Evolutionary conservation across 64 coral and sea anemone genomes (phyloP).

Genomic region (Dendrophyllia cribrosa): DNA sequence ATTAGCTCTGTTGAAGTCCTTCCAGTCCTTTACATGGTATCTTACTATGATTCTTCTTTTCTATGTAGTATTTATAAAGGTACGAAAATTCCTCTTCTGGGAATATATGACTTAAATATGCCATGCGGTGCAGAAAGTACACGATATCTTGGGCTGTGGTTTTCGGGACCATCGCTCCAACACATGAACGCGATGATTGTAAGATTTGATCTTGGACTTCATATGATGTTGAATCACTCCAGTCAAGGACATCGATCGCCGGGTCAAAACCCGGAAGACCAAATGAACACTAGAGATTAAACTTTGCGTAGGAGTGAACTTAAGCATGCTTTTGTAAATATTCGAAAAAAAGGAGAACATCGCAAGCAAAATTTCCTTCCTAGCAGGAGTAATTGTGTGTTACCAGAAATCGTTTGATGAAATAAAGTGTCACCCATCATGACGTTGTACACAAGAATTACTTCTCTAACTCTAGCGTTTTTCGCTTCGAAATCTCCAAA

Average conservation of each 20-base stretch:
- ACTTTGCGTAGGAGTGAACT: constrained; percentile 39
- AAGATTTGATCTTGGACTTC: constrained; percentile 39
- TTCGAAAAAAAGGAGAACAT: background rate
- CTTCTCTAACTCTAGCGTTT: background rate
- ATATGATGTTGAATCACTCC: background rate
- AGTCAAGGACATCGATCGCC: background rate
- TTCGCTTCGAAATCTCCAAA: background rate
- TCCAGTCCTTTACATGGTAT: background rate
- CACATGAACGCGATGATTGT: background rate
- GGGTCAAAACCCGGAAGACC: constrained; percentile 28
- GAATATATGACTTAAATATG: background rate
- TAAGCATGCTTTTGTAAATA: constrained; percentile 43
- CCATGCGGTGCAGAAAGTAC: constrained; percentile 5
- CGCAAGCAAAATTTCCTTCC: constrained; percentile 12
- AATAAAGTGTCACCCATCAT: constrained; percentile 7
- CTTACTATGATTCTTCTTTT: background rate
- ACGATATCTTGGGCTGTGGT: constrained; percentile 22
- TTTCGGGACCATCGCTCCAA: background rate
- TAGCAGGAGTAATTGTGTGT: background rate
- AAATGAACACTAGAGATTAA: constrained; percentile 41
- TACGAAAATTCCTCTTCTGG: background rate
- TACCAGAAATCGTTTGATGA: background rate
- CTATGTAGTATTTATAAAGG: background rate
- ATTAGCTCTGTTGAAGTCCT: background rate
- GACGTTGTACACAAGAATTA: background rate